Percentiles rank a stretch among this genome's conserved stretches.
These are phyloP conservation scores for Scaptomyza graminum DNA, from an alignment of 1,140 invertebrate genomes.

Conservation along the genomic window DNA sequence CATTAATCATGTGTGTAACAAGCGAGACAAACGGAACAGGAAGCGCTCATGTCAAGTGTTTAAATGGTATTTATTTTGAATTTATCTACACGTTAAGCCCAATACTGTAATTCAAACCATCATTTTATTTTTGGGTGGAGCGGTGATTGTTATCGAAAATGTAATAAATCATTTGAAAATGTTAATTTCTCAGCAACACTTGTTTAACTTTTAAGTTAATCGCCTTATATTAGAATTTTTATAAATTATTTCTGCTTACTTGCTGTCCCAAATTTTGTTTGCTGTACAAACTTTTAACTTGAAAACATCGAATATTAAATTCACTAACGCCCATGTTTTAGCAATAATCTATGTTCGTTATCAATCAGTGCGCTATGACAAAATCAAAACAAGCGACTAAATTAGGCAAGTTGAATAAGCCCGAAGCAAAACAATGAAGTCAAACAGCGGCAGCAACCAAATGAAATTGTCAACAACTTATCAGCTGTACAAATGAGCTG, in stretches of 20 bases:
- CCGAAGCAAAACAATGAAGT: slow-evolving; percentile 34
- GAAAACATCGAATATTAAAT: slow-evolving; percentile 28
- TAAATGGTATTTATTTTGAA: slow-evolving; percentile 19
- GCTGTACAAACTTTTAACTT: not conserved
- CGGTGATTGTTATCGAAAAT: no score
- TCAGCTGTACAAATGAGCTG: slow-evolving; percentile 46
- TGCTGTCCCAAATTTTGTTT: no score
- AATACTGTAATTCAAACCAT: slow-evolving; percentile 1
- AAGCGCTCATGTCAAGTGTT: slow-evolving; percentile 42
- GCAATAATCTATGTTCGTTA: slow-evolving; percentile 19
- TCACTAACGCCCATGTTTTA: not conserved
- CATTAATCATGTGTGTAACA: slow-evolving; percentile 45
- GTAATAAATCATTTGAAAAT: no score
- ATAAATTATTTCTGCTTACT: not conserved
- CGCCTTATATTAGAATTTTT: no score
- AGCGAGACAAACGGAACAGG: slow-evolving; percentile 38
- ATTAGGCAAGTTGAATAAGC: slow-evolving; percentile 43
- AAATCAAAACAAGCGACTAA: slow-evolving; percentile 35
- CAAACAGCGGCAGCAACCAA: slow-evolving; percentile 28
- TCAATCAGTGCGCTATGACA: slow-evolving; percentile 40
- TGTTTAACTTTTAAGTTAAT: no score
- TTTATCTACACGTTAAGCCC: slow-evolving; percentile 10
- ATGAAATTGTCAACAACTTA: slow-evolving; percentile 56
- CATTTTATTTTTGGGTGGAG: not conserved
- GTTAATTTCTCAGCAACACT: no score